phyloP scores from a whole-genome alignment of 1,140 invertebrate genomes.

The Drosophila baimaii region DNA sequence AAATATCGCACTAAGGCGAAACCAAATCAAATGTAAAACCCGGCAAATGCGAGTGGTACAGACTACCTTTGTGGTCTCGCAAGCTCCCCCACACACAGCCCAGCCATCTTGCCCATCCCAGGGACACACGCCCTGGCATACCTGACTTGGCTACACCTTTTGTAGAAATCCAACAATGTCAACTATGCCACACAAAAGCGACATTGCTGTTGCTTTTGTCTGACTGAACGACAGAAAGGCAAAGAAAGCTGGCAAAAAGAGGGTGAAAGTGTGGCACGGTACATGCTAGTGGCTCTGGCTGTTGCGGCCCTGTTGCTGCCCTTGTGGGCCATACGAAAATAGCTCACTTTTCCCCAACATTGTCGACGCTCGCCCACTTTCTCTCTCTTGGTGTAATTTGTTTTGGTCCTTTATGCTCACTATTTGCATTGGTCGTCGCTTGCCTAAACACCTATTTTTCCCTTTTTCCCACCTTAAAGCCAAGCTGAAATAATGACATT shows the following conservation, averaged over 20 bases:
- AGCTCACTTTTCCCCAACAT: conserved; percentile 46
- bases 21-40: conserved; percentile 78
- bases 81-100: background rate
- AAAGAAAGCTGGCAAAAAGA: background rate
- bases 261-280: conserved; percentile 47
- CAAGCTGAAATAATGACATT: conserved; percentile 69
- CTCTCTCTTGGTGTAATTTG: conserved; percentile 37
- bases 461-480: conserved; percentile 28
- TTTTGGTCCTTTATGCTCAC: conserved; percentile 34
- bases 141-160: conserved; percentile 66
- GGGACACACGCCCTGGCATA: conserved; percentile 24
- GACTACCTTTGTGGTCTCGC: conserved; percentile 49
- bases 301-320: conserved; percentile 32
- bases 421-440: conserved; percentile 27
- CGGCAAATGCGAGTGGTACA: conserved; percentile 20
- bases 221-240: conserved; percentile 21
- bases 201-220: conserved; percentile 79
- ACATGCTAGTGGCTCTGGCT: conserved; percentile 15
- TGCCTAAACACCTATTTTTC: background rate
- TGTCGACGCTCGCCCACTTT: conserved; percentile 25
- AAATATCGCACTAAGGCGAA: conserved; percentile 72
- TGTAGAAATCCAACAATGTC: conserved; percentile 81
- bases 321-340: conserved; percentile 38
- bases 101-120: background rate
- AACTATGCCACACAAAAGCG: conserved; percentile 82